Evolutionary conservation across 2,888 invertebrate genomes (phyloP), one percentile per base, ranked within the genome.

Genomic region (Allolobophora icterica): DNA sequence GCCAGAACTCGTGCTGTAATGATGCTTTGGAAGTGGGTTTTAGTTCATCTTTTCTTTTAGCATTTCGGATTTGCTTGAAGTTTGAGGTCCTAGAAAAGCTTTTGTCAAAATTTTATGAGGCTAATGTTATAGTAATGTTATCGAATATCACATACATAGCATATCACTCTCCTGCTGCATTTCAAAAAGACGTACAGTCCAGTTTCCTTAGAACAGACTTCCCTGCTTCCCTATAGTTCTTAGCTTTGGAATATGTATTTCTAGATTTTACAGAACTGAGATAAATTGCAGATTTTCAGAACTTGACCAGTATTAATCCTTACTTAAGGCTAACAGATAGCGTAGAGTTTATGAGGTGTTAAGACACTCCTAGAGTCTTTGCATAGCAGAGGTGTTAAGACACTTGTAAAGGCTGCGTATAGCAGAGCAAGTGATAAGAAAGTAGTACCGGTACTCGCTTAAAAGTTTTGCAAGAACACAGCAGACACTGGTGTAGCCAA

Each of bases 321-420:
- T 71, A 30, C n/a, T 52, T 24, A 52, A 52, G 52, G n/a, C 71
- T 30, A 1, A n/a, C 30, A n/a, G 1, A 52, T 71, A n/a, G 2
- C 17, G 1, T n/a, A n/a, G 71, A 71, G n/a, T 71, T 71, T n/a
- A n/a, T 71, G 71, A 71, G 71, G 71, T 71, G 71, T n/a, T 71
- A 71, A 71, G 30, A 71, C 71, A 13, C 71, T 71, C 58, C 24
- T 30, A 2, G n/a, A 71, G n/a, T 30, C 0, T 71, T 11, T 71
- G 71, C n/a, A 71, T 71, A 71, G n/a, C n/a, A 71, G 71, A 71
- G 71, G 71, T 71, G 71, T 71, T 71, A 71, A 71, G 71, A 71
- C 71, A n/a, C 30, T 71, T n/a, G 8, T 71, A n/a, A 30, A n/a
- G 19, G 45, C 45, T 45, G 45, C 13, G 45, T 5, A 71, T 71